phyloP scores from a whole-genome alignment of 2,888 invertebrate species.

The Cataglyphis rosenhaueri region DNA sequence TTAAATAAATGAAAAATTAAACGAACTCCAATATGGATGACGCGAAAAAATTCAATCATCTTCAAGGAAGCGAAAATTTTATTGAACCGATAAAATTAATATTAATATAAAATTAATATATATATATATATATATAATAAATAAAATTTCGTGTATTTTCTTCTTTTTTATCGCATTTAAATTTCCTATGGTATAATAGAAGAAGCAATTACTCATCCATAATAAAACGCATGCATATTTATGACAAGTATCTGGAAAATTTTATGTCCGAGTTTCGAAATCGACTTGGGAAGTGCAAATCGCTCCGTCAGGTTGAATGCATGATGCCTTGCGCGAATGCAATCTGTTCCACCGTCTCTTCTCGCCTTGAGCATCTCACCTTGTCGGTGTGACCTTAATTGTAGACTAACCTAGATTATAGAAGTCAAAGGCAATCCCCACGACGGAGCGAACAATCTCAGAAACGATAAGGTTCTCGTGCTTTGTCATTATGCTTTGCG shows the following conservation, averaged over 20 bases:
- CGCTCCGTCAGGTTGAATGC: conserved; percentile 31
- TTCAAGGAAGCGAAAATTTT: not conserved
- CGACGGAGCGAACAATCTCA: conserved; percentile 70
- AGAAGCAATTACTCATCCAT: conserved; percentile 27
- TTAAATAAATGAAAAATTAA: conserved; percentile 28
- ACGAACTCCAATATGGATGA: not conserved
- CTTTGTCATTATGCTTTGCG: conserved; percentile 69
- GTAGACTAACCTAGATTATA: conserved; percentile 75
- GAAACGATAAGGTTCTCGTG: conserved; percentile 66
- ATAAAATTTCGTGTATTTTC: not conserved
- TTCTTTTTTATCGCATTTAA: not conserved
- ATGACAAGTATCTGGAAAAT: conserved; percentile 34
- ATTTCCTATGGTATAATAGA: not conserved
- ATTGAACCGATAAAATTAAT: conserved; percentile 22
- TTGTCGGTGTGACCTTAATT: conserved; percentile 73
- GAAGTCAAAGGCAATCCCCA: conserved; percentile 64
- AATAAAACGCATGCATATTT: conserved; percentile 47
- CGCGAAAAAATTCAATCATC: conserved; percentile 11
- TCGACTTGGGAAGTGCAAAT: conserved; percentile 29
- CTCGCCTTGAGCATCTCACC: conserved; percentile 64
- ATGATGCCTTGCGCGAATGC: conserved; percentile 61
- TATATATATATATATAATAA: not conserved
- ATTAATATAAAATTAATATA: no score
- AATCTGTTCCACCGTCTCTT: conserved; percentile 71
- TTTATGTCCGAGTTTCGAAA: conserved; percentile 35